A percentile compares a stretch with the other conserved stretches of the same genome.
Conservation (phyloP, 2,113 vertebrate species). For the Cygnus buccinator region DNA sequence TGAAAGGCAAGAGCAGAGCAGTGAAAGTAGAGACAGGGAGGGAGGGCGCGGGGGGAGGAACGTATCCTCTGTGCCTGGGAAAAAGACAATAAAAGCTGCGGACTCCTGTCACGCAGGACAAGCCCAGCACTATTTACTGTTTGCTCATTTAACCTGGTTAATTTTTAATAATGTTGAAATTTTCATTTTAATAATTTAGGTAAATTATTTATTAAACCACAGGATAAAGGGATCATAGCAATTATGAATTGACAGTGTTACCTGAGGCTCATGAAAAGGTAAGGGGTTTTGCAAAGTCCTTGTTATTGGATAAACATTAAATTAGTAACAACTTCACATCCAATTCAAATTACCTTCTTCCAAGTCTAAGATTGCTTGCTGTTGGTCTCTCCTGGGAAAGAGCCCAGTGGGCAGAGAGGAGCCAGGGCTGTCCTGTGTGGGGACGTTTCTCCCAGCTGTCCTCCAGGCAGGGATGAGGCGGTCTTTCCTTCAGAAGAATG, state of each 20-base stretch:
- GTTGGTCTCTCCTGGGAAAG: not conserved
- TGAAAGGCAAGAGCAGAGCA: conserved; percentile 39
- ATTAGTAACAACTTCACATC: conserved; percentile 73
- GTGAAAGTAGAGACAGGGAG: not conserved
- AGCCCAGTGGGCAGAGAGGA: not conserved
- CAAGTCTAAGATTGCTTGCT: not conserved
- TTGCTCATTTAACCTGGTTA: conserved; percentile 83
- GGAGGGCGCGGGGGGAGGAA: not conserved
- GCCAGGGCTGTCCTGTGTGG: not conserved
- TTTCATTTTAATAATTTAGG: conserved; percentile 85
- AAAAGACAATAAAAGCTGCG: conserved; percentile 65
- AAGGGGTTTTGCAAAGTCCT: conserved; percentile 69
- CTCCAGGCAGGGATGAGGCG: not conserved
- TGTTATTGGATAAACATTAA: conserved; percentile 77
- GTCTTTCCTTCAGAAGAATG: not conserved
- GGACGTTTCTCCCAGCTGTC: not conserved
- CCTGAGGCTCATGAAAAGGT: conserved; percentile 74
- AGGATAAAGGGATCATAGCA: conserved; percentile 77
- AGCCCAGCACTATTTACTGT: conserved; percentile 77
- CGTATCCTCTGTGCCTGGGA: not conserved
- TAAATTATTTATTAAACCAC: conserved; percentile 83
- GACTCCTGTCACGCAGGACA: conserved; percentile 68
- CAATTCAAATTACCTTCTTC: conserved; percentile 63
- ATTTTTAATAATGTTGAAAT: conserved; percentile 87
- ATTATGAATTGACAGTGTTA: conserved; percentile 79